phyloP scores from a whole-genome alignment of 2,888 invertebrate species.

The Eupithecia tripunctaria region DNA sequence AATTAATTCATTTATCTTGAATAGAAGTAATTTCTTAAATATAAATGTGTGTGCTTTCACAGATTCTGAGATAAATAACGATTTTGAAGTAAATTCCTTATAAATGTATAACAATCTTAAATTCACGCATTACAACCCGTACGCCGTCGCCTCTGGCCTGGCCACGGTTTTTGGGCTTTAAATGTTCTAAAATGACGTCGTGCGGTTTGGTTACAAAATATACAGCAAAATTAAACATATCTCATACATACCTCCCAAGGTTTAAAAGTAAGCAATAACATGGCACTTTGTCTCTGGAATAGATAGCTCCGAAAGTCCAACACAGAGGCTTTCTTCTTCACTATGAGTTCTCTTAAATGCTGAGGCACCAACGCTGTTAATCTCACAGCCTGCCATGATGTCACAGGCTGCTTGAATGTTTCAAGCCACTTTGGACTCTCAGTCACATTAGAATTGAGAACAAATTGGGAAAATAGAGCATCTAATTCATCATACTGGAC shows the following conservation, averaged over 20 bases:
- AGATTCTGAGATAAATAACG: too few species aligned
- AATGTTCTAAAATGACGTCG: background rate
- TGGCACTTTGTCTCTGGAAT: slow-evolving; percentile 95
- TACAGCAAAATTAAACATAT: background rate
- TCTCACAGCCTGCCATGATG: slow-evolving; percentile 93
- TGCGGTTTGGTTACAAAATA: background rate
- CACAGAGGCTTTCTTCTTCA: slow-evolving; percentile 86
- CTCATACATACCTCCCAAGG: slow-evolving; percentile 89
- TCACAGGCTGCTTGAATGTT: slow-evolving; percentile 91
- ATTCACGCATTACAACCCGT: too few species aligned
- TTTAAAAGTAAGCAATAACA: slow-evolving; percentile 89
- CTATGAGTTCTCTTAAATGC: slow-evolving; percentile 78
- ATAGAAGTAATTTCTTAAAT: too few species aligned
- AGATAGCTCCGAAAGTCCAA: slow-evolving; percentile 97
- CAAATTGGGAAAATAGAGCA: slow-evolving; percentile 97
- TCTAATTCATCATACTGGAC: slow-evolving; percentile 99
- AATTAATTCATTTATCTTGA: too few species aligned
- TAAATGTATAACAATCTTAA: too few species aligned
- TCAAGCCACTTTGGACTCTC: slow-evolving; percentile 94
- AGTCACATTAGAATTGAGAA: slow-evolving; percentile 95
- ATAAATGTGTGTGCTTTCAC: too few species aligned
- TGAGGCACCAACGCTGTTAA: slow-evolving; percentile 85
- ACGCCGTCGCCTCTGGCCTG: too few species aligned
- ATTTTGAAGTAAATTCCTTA: too few species aligned
- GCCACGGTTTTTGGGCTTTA: too few species aligned